Conservation (phyloP, 2,113 vertebrate genomes). For the Thinocorus orbignyianus region DNA sequence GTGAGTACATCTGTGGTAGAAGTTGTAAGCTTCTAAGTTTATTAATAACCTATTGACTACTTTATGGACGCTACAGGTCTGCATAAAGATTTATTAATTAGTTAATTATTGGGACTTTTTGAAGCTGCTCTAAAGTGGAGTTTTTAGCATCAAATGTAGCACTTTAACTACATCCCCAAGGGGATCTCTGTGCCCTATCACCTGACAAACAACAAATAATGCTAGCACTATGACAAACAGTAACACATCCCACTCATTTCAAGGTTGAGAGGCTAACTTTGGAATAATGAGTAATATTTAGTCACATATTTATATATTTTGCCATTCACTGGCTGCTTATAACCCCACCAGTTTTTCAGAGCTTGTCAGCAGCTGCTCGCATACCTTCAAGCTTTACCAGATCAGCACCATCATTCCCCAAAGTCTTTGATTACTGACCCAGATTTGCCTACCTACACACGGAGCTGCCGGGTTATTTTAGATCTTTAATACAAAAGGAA, state of each 20-base stretch:
- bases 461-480: neutral
- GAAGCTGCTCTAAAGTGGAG: neutral
- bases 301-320: neutral
- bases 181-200: neutral
- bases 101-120: neutral
- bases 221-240: neutral
- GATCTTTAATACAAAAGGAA: neutral
- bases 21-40: neutral
- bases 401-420: neutral
- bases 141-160: neutral
- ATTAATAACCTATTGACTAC: neutral
- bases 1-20: neutral
- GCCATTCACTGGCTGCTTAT: neutral
- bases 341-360: neutral
- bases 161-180: neutral
- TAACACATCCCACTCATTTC: neutral
- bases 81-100: neutral
- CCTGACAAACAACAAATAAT: constrained; percentile 10
- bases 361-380: neutral
- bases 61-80: neutral
- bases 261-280: constrained; percentile 11
- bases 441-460: neutral
- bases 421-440: neutral
- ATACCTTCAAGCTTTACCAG: neutral
- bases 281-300: neutral